Percentiles rank a stretch among this genome's conserved stretches.
Conservation (phyloP, 2,888 invertebrate genomes). For the Acrobasis repandana region DNA sequence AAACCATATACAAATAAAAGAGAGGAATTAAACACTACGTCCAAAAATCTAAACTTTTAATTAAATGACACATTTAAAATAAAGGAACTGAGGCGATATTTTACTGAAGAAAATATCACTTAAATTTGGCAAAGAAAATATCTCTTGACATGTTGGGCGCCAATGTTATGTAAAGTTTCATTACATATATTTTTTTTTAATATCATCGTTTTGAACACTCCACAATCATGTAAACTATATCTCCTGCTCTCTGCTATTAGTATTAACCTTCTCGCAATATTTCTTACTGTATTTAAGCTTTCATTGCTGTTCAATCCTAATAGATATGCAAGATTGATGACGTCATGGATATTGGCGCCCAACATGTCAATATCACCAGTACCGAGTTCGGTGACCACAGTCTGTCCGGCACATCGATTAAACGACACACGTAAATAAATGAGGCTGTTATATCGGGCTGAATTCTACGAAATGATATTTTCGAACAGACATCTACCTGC, state of each 20-base stretch:
- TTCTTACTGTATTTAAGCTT: slow-evolving; percentile 85
- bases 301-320: slow-evolving; percentile 88
- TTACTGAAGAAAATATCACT: no score
- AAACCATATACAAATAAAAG: no score
- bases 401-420: slow-evolving; percentile 22
- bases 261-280: slow-evolving; percentile 83
- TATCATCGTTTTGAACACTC: slow-evolving; percentile 33
- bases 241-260: slow-evolving; percentile 83
- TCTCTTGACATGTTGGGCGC: no score
- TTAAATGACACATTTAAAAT: no score
- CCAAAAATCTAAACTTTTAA: no score
- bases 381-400: slow-evolving; percentile 20
- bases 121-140: no score
- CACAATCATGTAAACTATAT: slow-evolving; percentile 59
- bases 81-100: no score
- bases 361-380: slow-evolving; percentile 30
- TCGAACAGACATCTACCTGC: background rate
- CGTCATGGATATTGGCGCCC: slow-evolving; percentile 82
- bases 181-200: no score
- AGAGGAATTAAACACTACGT: no score
- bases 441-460: background rate
- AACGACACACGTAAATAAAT: slow-evolving; percentile 9
- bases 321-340: slow-evolving; percentile 88
- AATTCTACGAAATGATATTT: background rate
- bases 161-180: no score